A percentile compares a stretch with the other conserved stretches of the same genome.
These are phyloP conservation scores for Brenthis daphne DNA, from an alignment of 2,888 invertebrate genomes.

Conservation along the genomic window DNA sequence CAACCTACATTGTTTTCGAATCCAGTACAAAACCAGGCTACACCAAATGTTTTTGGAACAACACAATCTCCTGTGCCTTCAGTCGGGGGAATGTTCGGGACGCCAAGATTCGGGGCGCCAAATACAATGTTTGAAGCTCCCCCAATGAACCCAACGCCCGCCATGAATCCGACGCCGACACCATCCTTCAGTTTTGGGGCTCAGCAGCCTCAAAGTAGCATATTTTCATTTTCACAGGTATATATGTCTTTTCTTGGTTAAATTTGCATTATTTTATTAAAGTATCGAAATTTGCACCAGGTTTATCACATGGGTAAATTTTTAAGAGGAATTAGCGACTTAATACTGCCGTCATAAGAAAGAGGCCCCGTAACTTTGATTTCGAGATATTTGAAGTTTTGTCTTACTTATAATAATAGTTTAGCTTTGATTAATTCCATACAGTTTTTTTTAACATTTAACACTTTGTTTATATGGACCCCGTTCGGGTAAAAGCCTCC, in stretches of 20 bases:
- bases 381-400: too few species aligned
- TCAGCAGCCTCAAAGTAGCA: slow-evolving; percentile 45
- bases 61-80: slow-evolving; percentile 45
- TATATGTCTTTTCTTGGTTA: slow-evolving; percentile 16
- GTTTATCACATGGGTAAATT: too few species aligned
- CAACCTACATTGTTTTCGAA: slow-evolving; percentile 50
- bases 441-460: too few species aligned
- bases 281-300: background rate
- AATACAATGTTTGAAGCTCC: slow-evolving; percentile 54
- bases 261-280: background rate
- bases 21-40: slow-evolving; percentile 46
- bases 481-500: too few species aligned
- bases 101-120: slow-evolving; percentile 53
- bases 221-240: slow-evolving; percentile 72
- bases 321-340: too few species aligned
- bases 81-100: slow-evolving; percentile 53
- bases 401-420: too few species aligned
- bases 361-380: too few species aligned
- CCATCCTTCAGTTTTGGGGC: slow-evolving; percentile 63
- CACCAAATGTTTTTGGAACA: slow-evolving; percentile 55
- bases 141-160: slow-evolving; percentile 44
- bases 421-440: too few species aligned
- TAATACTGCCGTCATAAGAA: too few species aligned
- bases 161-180: slow-evolving; percentile 45
- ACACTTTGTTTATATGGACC: too few species aligned